Percentiles rank a stretch among this genome's conserved stretches.
These are phyloP conservation scores for Chrysemys picta DNA, from an alignment of 2,113 vertebrate genomes.

Conservation along the genomic window DNA sequence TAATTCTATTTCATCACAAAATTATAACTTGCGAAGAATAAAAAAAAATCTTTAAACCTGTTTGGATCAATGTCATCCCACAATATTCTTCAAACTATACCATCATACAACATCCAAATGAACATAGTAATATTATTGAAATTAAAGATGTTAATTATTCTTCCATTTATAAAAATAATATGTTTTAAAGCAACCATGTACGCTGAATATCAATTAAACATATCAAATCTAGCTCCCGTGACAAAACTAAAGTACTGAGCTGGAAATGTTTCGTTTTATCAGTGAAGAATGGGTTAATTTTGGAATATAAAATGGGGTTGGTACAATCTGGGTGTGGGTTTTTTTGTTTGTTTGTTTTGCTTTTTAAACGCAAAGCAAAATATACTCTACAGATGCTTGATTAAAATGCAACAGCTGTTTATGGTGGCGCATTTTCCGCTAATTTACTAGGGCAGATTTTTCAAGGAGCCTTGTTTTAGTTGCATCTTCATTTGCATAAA, in stretches of 20 bases:
- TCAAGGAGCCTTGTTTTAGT: conserved; percentile 69
- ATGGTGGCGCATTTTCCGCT: conserved; percentile 75
- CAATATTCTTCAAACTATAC: neutral
- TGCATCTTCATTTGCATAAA: conserved; percentile 75
- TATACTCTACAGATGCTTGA: conserved; percentile 76
- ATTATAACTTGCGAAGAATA: neutral
- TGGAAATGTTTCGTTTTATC: neutral
- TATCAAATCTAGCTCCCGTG: fast-evolving
- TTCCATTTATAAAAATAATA: fast-evolving
- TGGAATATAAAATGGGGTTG: conserved; percentile 71
- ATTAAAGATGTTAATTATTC: neutral
- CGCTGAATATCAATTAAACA: neutral
- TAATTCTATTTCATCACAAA: neutral
- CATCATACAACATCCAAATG: neutral
- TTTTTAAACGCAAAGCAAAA: conserved; percentile 75
- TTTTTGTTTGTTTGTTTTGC: conserved; percentile 45
- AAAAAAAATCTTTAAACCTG: neutral
- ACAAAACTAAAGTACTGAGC: fast-evolving
- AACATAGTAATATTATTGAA: neutral
- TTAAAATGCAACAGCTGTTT: conserved; percentile 84
- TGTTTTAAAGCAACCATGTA: neutral
- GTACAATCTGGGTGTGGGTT: conserved; percentile 62
- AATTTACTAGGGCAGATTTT: conserved; percentile 77
- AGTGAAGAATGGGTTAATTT: conserved; percentile 62
- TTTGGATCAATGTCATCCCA: neutral